Percentiles rank a stretch among this genome's conserved stretches.
Evolutionary conservation across 2,888 invertebrate species (phyloP).

Genomic region (Hypsopygia costalis): DNA sequence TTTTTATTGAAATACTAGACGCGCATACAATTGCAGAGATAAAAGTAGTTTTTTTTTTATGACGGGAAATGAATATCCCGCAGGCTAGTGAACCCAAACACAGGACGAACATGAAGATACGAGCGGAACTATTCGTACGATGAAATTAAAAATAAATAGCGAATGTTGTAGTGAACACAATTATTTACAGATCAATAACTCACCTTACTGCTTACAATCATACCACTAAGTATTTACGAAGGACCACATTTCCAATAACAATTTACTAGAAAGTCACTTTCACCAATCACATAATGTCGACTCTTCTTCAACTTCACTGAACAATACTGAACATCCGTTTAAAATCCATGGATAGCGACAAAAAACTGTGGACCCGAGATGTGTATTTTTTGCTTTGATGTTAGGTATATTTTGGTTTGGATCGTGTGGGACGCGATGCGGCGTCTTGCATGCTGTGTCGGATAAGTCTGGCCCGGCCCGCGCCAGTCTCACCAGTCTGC

Average conservation of each 20-base stretch:
- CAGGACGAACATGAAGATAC: too few relatives aligned
- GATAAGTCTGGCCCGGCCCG: constrained; percentile 18
- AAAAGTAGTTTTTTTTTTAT: too few relatives aligned
- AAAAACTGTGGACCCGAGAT: not conserved
- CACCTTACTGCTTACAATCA: constrained; percentile 67
- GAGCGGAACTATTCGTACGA: too few relatives aligned
- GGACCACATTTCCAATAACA: constrained; percentile 64
- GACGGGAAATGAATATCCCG: too few relatives aligned
- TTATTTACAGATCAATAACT: constrained; percentile 10
- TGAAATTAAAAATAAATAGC: too few relatives aligned
- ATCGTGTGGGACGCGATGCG: constrained; percentile 5
- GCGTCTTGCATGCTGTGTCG: constrained; percentile 17
- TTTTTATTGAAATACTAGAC: too few relatives aligned
- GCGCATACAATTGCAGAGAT: too few relatives aligned
- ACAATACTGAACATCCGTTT: constrained; percentile 7
- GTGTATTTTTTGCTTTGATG: constrained; percentile 10
- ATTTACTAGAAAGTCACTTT: constrained; percentile 61
- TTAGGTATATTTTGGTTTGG: not conserved
- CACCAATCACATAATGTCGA: constrained; percentile 46
- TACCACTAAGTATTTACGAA: constrained; percentile 57
- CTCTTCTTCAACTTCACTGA: constrained; percentile 8
- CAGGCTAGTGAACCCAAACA: too few relatives aligned
- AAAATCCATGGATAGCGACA: not conserved
- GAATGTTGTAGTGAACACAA: too few relatives aligned
- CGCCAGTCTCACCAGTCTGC: constrained; percentile 6